Evolutionary conservation across 1,140 invertebrate genomes (phyloP), one percentile per base, ranked within the genome.

Genomic region (Philotrypesis tridentata): DNA sequence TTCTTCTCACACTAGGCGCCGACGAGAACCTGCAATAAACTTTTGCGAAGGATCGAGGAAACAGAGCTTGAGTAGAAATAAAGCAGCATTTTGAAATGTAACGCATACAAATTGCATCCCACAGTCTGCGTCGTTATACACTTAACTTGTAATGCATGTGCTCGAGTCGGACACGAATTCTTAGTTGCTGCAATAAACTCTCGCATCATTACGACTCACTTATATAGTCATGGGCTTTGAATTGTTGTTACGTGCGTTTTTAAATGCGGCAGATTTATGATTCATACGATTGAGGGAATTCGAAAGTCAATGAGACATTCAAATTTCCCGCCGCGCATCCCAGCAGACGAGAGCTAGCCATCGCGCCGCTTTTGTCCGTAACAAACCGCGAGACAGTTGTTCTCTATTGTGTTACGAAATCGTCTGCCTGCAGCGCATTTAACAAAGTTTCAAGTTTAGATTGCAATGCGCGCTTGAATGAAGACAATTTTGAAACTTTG

Each of bases 61-160:
- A 68, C n/a, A n/a, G n/a, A n/a, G n/a, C n/a, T n/a, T n/a, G n/a
- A n/a, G n/a, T 65, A 65, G 63, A 65, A 68, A 21, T 33, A 68
- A 48, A 25, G 21, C 1, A 73, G 17, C 27, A 17, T 29, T 73
- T 48, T 31, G 48, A 48, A 60, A 73, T 55, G 73, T 75, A 61
- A 75, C 63, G 73, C 48, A 63, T 75, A 37, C 63, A 75, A 75
- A 75, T 75, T 75, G 23, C 43, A 73, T 72, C 33, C 8, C 17
- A n/a, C 9, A 17, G 43, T 25, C n/a, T 27, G 9, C 9, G 33
- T 9, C 4, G 33, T 37, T 5, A 14, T 55, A 25, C 43, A 70
- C 67, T 70, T 70, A 70, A 37, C 23, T 55, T 73, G 23, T 11
- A 72, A 72, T 43, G 21, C 33, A 72, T 12, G 70, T 72, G 40